Evolutionary conservation across 2,888 invertebrate genomes (phyloP), one percentile per base, ranked within the genome.

Genomic region (Eupithecia insigniata): DNA sequence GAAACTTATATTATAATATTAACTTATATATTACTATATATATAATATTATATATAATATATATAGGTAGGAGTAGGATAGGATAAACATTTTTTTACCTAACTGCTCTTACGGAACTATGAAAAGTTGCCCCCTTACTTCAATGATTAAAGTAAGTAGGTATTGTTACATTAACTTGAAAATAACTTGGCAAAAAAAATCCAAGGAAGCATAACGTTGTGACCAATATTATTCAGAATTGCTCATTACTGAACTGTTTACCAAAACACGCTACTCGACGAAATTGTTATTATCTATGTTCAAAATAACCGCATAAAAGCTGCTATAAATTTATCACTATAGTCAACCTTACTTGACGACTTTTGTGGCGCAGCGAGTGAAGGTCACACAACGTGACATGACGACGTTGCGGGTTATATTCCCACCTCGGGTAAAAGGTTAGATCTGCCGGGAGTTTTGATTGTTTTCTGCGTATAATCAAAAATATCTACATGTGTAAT

Each of bases 251-350:
- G 71, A 73, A 70, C 72, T 68, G 60, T 67, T 69, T 51, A 51
- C 67, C 69, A 58, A 71, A 77, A 71, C 67, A 72, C 75, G 74
- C 69, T 43, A 66, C 61, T 66, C 70, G 22, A 62, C 70, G 66
- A 71, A 73, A 75, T 71, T 71, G 39, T 75, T 73, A 75, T 76
- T 76, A 73, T 75, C 69, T 70, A 69, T 70, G 72, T 76, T 69
- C 61, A 67, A 67, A 78, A 74, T 66, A 69, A 66, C 72, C 70
- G 70, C 70, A 72, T 75, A 72, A 75, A 69, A 67, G 67, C 58
- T 64, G 64, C 43, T 62, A 70, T 74, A 70, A 75, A 75, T 71
- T 71, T 58, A 46, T 68, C 61, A 65, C 67, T 34, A 60, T 2
- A 60, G 18, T 30, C 30, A 60, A 30, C 30, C 28, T 8, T 16